Conservation (phyloP, 2,113 vertebrate species). For the Cinclus cinclus region DNA sequence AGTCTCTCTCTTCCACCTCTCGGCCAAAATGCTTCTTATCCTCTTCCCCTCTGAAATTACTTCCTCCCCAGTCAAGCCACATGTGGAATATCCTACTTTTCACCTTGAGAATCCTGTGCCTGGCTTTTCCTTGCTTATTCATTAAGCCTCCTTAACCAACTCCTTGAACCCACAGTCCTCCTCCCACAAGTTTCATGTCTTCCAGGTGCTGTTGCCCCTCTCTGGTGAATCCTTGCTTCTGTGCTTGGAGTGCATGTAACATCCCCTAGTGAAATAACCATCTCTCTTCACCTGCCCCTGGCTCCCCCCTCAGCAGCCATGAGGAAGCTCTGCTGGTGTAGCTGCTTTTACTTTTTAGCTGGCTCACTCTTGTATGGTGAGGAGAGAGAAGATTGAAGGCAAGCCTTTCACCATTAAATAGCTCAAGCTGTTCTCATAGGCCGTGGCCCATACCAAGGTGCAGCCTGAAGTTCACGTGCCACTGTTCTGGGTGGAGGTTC, state of each 20-base stretch:
- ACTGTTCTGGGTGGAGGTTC: neutral
- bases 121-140: neutral
- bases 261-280: neutral
- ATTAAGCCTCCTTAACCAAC: neutral
- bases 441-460: neutral
- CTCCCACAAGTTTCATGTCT: neutral
- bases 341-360: neutral
- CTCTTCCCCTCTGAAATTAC: neutral
- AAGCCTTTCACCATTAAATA: neutral
- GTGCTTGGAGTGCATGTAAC: neutral
- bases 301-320: neutral
- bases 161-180: neutral
- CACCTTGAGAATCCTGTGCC: neutral
- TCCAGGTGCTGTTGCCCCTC: neutral
- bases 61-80: neutral
- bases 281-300: neutral
- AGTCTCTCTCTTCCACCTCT: neutral
- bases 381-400: neutral
- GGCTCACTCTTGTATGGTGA: neutral
- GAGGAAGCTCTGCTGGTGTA: neutral
- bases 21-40: neutral
- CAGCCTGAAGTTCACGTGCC: accelerated
- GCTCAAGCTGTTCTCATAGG: neutral
- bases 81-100: neutral
- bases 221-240: neutral